Base-by-base conservation (phyloP, 2,113 vertebrate genomes). In the Verasper variegatus region DNA sequence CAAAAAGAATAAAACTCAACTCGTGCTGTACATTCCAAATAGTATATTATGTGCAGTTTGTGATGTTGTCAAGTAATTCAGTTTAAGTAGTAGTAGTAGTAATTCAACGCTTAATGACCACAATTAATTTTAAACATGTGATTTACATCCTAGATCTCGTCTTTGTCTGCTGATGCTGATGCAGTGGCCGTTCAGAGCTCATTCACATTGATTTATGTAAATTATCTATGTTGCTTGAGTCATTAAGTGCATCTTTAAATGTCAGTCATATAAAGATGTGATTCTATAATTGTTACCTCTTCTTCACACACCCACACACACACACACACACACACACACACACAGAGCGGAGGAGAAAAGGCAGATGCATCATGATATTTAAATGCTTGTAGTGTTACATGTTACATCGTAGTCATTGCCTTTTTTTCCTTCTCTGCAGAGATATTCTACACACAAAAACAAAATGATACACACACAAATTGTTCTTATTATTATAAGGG, bases 361-460 rank as follows among this genome's bases (percentile, higher is more conserved):
- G 4, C 11, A 65, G 56, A 74, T 70, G 56, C 68, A 70, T 67
- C 62, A 52, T 35, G 21, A 78, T 63, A 42, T 24, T 65, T 40
- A 20, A 24, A 70, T 6, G 67, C 73, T 58, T 83, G 47, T 13
- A 13, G 10, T 42, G 40, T 42, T 31, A 5, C 27, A 12, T 40
- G 37, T 40, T 27, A 31, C 31, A 31, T 31, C 31, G 6, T 24
- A 24, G 24, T 7, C 31, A 31, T 31, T 31, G 31, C 27, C 5
- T 31, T 47, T 37, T 23, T 49, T 61, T 51, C 13, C 18, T 23
- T 70, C 76, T 61, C 66, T 60, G 49, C 18, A 52, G 78, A 26
- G 51, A 77, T 35, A 31, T 31, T 31, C 31, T 6, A 17, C 21
- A 58, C 24, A 58, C n/a, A 40, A 26, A 40, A 8, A 40, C n/a